Conservation (phyloP, 2,113 vertebrate genomes). For the Herpetotheres cachinnans region DNA sequence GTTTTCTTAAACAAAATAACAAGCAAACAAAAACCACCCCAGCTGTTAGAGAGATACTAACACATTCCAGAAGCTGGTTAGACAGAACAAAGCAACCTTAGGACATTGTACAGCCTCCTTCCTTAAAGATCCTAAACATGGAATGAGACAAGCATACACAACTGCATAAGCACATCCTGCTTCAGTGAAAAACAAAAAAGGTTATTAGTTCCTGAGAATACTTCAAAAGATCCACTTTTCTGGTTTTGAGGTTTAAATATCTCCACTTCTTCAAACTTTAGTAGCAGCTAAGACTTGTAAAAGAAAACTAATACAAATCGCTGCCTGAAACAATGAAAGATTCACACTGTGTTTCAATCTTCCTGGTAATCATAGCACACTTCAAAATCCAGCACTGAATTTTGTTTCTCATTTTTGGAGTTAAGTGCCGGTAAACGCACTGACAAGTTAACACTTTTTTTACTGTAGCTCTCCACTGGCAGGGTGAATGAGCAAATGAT, state of each 20-base stretch:
- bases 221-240: background rate
- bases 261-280: background rate
- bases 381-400: background rate
- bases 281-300: background rate
- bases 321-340: background rate
- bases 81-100: background rate
- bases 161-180: background rate
- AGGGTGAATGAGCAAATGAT: background rate
- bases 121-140: background rate
- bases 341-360: background rate
- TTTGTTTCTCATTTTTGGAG: background rate
- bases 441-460: background rate
- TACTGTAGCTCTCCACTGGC: background rate
- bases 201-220: background rate
- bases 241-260: background rate
- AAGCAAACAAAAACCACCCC: background rate
- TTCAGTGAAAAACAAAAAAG: background rate
- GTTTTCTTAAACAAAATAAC: background rate
- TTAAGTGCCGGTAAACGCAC: background rate
- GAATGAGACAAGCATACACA: background rate
- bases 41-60: background rate
- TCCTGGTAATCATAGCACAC: background rate
- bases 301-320: background rate
- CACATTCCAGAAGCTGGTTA: background rate
- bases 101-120: background rate